These are phyloP conservation scores for Dinoponera quadriceps DNA, from an alignment of 1,140 invertebrate genomes.

Conservation along the genomic window DNA sequence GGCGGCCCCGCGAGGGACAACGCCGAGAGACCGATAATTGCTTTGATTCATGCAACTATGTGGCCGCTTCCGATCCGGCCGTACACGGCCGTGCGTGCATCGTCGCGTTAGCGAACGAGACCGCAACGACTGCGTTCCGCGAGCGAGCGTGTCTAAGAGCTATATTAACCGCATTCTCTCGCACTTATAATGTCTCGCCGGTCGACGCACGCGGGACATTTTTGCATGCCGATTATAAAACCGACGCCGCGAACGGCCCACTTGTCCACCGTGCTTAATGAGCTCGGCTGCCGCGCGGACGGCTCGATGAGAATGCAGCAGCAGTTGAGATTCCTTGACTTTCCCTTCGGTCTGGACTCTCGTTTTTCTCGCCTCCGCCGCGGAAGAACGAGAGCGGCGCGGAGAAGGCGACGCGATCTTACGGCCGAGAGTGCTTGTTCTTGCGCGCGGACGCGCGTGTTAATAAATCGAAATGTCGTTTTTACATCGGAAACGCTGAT, in stretches of 20 bases:
- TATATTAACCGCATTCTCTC: slow-evolving; percentile 76
- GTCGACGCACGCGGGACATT: slow-evolving; percentile 51
- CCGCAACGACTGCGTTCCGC: slow-evolving; percentile 3
- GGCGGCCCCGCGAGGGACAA: slow-evolving; percentile 17
- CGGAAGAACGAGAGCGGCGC: neutral
- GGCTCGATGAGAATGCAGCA: neutral
- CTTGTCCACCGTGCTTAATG: slow-evolving; percentile 10
- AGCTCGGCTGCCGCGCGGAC: neutral
- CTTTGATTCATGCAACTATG: slow-evolving; percentile 81
- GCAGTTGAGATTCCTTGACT: neutral
- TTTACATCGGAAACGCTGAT: too few species aligned
- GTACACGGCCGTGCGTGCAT: slow-evolving; percentile 5
- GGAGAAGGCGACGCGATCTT: neutral
- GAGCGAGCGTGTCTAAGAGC: slow-evolving; percentile 39
- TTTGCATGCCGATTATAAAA: slow-evolving; percentile 19
- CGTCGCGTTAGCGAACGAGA: slow-evolving; percentile 2
- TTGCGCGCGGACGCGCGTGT: too few species aligned
- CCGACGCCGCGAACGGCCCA: neutral
- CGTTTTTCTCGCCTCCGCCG: neutral
- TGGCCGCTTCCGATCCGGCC: slow-evolving; percentile 76
- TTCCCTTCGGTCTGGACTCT: neutral
- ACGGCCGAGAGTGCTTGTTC: neutral
- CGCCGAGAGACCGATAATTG: slow-evolving; percentile 75
- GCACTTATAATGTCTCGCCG: slow-evolving; percentile 68
- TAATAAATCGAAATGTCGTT: too few species aligned